Evolutionary conservation across 2,888 invertebrate species (phyloP).

Genomic region (Allygus modestus): DNA sequence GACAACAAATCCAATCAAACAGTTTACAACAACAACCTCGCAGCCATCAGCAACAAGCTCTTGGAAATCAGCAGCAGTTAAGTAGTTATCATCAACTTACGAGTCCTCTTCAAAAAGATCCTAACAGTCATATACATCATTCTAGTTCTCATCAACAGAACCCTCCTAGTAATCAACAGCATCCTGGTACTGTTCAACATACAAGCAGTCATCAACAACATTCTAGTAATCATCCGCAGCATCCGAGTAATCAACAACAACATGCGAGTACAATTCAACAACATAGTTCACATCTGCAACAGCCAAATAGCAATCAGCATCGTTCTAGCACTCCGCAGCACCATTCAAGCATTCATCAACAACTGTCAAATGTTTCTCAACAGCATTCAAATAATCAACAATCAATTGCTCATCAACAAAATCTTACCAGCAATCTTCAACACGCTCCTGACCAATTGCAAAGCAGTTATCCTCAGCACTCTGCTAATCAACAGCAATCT

Average conservation of each 20-base stretch:
- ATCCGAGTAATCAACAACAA: constrained; percentile 11
- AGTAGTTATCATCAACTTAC: not conserved
- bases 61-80: not conserved
- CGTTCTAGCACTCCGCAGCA: not conserved
- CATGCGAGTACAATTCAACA: constrained; percentile 14
- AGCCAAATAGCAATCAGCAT: constrained; percentile 40
- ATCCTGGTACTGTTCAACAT: not conserved
- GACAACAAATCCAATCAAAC: constrained; percentile 60
- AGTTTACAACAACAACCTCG: not conserved
- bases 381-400: not conserved
- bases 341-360: constrained; percentile 1
- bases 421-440: not conserved
- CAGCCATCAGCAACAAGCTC: constrained; percentile 6
- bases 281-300: constrained; percentile 14
- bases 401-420: not conserved
- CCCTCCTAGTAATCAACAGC: constrained; percentile 9
- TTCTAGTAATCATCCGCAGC: not conserved
- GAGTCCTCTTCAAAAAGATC: constrained; percentile 17
- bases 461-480: not conserved
- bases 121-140: constrained; percentile 16
- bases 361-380: not conserved
- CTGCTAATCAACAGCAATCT: constrained; percentile 1
- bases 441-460: not conserved
- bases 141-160: constrained; percentile 12
- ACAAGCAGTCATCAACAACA: not conserved